Evolutionary conservation across 2,113 vertebrate species (phyloP), one percentile per base, ranked within the genome.

Genomic region (Lagopus leucura): DNA sequence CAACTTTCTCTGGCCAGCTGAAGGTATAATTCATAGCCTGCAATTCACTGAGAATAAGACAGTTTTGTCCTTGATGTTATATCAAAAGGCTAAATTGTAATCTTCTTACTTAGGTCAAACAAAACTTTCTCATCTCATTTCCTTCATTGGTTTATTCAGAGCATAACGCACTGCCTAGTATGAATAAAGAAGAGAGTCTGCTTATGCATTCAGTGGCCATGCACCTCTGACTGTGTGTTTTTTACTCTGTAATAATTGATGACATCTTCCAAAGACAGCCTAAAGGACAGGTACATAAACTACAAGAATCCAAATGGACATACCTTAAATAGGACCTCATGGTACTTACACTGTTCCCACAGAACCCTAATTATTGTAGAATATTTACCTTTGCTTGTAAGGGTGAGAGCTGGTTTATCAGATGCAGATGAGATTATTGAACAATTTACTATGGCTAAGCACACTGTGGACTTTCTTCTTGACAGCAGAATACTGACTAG

Each of bases 221-320:
- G 15, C 24, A 38, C 22, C 13, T 73, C 67, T 63, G 43, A 78
- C 32, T 78, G 63, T 83, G 45, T 65, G 50, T 16, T 82, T 94
- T 89, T 82, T 60, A 60, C 79, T 78, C 47, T 71, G 82, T 38
- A 88, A 81, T 65, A 93, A 90, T 75, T 89, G 82, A 89, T 79
- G 28, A 67, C 34, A 77, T 66, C 42, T 78, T 77, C 75, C 61
- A 88, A 80, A 88, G 71, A 67, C 75, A 94, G 15, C 6, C 67
- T 93, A 88, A 90, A 87, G 55, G 81, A 87, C 32, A 80, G 77
- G 48, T 82, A 34, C 50, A 64, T 45, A 91, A 87, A 70, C 42
- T 54, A 8, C 38, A 76, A 71, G 65, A 95, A 92, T 83, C 42
- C 47, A 91, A 77, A 88, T 52, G 47, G 25, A 38, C 43, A 52